Base-by-base conservation (phyloP, 2,113 vertebrate genomes). In the Nothoprocta perdicaria region DNA sequence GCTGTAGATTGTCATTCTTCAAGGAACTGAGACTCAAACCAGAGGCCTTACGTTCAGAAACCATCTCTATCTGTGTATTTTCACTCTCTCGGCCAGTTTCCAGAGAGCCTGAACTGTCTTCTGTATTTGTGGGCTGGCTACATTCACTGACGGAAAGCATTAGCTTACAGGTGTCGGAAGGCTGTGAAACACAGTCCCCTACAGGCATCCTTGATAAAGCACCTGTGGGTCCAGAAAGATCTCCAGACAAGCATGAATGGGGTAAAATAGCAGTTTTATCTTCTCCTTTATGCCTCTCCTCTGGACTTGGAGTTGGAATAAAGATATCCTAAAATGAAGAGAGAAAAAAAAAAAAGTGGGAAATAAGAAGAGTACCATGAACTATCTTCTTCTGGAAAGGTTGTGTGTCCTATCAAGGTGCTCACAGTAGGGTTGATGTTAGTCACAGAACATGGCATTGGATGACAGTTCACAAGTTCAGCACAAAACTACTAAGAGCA, bases 291-390 rank as follows among this genome's bases (percentile, higher is more conserved):
- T 86, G 84, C 18, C 60, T 89, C 18, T 97, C 87, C 77, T 98
- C 98, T 71, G 97, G 97, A 92, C 98, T 99, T 85, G 90, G 99
- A 5, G 98, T 99, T 40, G 98, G 98, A 89, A 98, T 96, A 86
- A 99, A 99, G 50, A 98, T 98, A 76, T 99, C 99, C 99, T 99
- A 95, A 88, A 97, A 95, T 15, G 53, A 90, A 48, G 19, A 10
- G 17, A 9, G 17, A 45, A 46, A 46, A 22, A 48, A 48, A 29
- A 88, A 72, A 80, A 84, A 22, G 24, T 1, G 5, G 52, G 31
- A 96, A 83, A 84, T 31, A 41, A 29, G 14, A 46, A 53, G 12
- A 31, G 23, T 67, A 31, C 23, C 31, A 31, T n/a, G 27, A 38
- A 22, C 15, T 33, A 35, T 24, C 60, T 43, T 77, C 45, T 33